Evolutionary conservation across 2,888 invertebrate species (phyloP).

Genomic region (Muschampia plurimacula): DNA sequence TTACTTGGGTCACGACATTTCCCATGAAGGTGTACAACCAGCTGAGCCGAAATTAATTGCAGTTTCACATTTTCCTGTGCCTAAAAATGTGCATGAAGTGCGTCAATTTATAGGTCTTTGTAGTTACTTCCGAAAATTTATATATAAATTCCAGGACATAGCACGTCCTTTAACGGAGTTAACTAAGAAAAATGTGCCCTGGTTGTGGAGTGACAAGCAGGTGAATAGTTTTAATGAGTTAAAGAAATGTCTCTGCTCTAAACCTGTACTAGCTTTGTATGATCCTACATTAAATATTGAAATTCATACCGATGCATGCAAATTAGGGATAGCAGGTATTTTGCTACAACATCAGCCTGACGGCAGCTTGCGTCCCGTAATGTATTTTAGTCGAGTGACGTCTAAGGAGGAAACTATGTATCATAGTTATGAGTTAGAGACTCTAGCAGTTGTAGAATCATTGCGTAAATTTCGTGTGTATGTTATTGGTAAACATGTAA

Average conservation of each 20-base stretch:
- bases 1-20: constrained; percentile 50
- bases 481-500: constrained; percentile 45
- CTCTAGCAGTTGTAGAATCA: constrained; percentile 54
- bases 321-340: constrained; percentile 50
- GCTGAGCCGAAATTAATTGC: constrained; percentile 43
- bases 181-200: constrained; percentile 45
- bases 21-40: constrained; percentile 45
- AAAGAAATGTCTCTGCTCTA: constrained; percentile 27
- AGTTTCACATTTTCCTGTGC: constrained; percentile 46
- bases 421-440: constrained; percentile 60
- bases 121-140: constrained; percentile 46
- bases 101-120: constrained; percentile 50
- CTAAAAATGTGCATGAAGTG: constrained; percentile 47
- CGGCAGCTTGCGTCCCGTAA: constrained; percentile 48
- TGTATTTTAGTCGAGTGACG: constrained; percentile 53
- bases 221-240: constrained; percentile 41
- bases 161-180: constrained; percentile 49
- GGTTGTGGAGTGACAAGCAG: constrained; percentile 45
- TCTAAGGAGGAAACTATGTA: constrained; percentile 49
- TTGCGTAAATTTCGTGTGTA: constrained; percentile 49
- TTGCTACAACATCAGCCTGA: constrained; percentile 50
- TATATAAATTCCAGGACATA: constrained; percentile 48
- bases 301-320: constrained; percentile 53
- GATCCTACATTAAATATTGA: constrained; percentile 46
- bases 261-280: constrained; percentile 46